Evolutionary conservation across 2,113 vertebrate species (phyloP).

Genomic region (Corythornis madagascariensis): DNA sequence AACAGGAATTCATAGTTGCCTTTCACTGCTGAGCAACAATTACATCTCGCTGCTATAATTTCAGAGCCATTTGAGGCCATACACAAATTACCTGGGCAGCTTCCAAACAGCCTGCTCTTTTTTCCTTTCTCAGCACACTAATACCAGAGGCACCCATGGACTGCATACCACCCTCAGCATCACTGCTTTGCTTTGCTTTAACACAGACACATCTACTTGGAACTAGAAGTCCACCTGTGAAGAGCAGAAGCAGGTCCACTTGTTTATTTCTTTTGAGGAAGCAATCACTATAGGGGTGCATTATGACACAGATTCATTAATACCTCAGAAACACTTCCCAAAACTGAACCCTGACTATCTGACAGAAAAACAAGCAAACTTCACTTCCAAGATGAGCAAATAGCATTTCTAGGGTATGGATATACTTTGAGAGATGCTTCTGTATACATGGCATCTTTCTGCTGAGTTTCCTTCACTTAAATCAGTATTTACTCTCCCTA

Average conservation of each 20-base stretch:
- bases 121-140: background rate
- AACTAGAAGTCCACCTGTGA: background rate
- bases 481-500: background rate
- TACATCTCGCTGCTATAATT: background rate
- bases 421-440: background rate
- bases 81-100: background rate
- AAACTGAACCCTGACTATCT: background rate
- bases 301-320: background rate
- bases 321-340: background rate
- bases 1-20: background rate
- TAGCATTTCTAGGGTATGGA: background rate
- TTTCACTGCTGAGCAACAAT: background rate
- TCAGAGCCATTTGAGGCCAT: background rate
- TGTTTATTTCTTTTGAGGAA: background rate
- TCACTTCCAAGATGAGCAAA: background rate
- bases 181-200: background rate
- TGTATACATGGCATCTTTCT: rapidly evolving
- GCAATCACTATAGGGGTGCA: background rate
- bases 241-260: background rate
- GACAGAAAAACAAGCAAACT: background rate
- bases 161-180: background rate
- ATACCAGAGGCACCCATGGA: background rate
- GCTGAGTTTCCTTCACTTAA: background rate
- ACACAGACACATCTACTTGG: background rate
- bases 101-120: background rate